A percentile compares a stretch with the other conserved stretches of the same genome.
These are phyloP conservation scores for Sebastiscus tertius DNA, from an alignment of 2,797 vertebrate species.

Conservation along the genomic window DNA sequence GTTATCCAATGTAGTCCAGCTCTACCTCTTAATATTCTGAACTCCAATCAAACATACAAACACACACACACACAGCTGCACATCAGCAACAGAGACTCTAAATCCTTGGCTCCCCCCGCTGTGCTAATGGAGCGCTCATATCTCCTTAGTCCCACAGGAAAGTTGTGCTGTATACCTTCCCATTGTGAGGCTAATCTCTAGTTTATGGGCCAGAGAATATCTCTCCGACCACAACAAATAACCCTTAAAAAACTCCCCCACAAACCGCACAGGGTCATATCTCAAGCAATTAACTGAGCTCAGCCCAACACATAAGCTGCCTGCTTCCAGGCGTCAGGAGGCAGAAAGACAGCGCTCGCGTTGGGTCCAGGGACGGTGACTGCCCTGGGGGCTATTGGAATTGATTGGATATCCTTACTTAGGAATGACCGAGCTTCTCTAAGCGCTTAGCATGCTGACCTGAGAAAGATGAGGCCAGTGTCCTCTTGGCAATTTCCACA, in stretches of 20 bases:
- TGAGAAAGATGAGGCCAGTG: slow-evolving; percentile 70
- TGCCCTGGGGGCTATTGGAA: slow-evolving; percentile 62
- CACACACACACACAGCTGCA: slow-evolving; percentile 2
- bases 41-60: slow-evolving; percentile 13
- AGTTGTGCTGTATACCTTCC: slow-evolving; percentile 61
- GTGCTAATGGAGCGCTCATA: slow-evolving; percentile 65
- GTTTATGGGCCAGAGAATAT: slow-evolving; percentile 68
- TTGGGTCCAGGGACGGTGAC: slow-evolving; percentile 57
- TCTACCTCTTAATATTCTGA: slow-evolving; percentile 5
- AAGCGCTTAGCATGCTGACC: slow-evolving; percentile 74
- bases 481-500: slow-evolving; percentile 74
- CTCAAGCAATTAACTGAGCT: slow-evolving; percentile 74
- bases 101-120: slow-evolving; percentile 42
- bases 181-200: slow-evolving; percentile 70
- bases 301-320: slow-evolving; percentile 59
- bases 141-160: slow-evolving; percentile 68
- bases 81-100: slow-evolving; percentile 28
- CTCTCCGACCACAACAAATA: slow-evolving; percentile 66
- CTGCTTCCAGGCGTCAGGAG: slow-evolving; percentile 44
- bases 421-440: slow-evolving; percentile 64
- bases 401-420: slow-evolving; percentile 79
- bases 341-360: slow-evolving; percentile 38
- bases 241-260: slow-evolving; percentile 56
- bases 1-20: not conserved
- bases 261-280: slow-evolving; percentile 67